These are phyloP conservation scores for Microcebus ravelobensis DNA, from an alignment of 2,113 vertebrate genomes.

Conservation along the genomic window DNA sequence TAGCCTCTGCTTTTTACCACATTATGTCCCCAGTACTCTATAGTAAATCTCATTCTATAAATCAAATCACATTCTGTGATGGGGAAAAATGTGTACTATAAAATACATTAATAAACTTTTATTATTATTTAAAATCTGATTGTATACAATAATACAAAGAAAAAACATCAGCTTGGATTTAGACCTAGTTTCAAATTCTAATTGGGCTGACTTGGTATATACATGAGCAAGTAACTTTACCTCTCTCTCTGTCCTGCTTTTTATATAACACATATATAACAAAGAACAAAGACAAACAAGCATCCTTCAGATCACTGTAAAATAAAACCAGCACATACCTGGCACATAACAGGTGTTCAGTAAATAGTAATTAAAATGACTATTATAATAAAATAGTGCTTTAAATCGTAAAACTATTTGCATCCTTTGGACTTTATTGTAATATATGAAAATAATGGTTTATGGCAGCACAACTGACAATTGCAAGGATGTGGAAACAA, in stretches of 20 bases:
- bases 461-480: too few relatives aligned
- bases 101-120: neutral
- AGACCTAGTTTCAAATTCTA: neutral
- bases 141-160: slow-evolving; percentile 7
- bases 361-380: slow-evolving; percentile 34
- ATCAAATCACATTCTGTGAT: slow-evolving; percentile 7
- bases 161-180: neutral
- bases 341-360: neutral
- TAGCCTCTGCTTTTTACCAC: neutral
- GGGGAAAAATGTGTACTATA: neutral
- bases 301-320: neutral
- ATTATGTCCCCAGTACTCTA: neutral
- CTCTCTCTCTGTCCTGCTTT: neutral
- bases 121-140: slow-evolving; percentile 43
- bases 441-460: neutral
- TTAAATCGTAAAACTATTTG: slow-evolving; percentile 43
- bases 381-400: neutral
- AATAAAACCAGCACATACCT: slow-evolving; percentile 12
- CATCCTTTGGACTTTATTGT: slow-evolving; percentile 20
- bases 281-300: neutral
- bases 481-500: too few relatives aligned
- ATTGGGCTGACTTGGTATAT: neutral
- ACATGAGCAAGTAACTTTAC: neutral
- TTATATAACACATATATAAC: neutral
- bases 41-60: neutral